phyloP scores from a whole-genome alignment of 2,888 invertebrate genomes.

The Formica aserva region DNA sequence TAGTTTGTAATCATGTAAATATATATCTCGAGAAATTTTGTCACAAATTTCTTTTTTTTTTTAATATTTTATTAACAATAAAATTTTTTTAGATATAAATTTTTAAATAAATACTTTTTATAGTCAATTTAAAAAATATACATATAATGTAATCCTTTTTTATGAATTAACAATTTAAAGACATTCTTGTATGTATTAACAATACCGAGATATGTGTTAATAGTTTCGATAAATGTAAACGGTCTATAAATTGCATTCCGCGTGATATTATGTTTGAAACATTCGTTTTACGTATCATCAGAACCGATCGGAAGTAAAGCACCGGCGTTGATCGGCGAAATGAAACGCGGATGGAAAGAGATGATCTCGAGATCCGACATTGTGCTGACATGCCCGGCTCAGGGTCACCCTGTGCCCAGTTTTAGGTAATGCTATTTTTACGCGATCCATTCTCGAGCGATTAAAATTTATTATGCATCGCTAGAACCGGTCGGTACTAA shows the following conservation, averaged over 20 bases:
- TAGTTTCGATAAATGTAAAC: background rate
- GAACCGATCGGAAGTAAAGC: constrained; percentile 88
- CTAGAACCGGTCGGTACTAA: constrained; percentile 87
- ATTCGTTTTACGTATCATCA: constrained; percentile 70
- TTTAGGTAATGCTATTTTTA: constrained; percentile 88
- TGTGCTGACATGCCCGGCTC: constrained; percentile 90
- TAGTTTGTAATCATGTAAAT: background rate
- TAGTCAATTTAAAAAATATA: background rate
- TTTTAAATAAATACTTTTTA: background rate
- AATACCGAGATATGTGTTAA: background rate
- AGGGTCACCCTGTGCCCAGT: constrained; percentile 91
- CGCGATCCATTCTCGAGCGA: background rate
- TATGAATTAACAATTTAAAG: background rate
- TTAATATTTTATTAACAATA: background rate
- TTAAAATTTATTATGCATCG: constrained; percentile 51
- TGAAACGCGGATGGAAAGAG: constrained; percentile 79
- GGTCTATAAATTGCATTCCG: background rate
- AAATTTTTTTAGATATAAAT: background rate
- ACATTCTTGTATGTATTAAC: background rate
- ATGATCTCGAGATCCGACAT: constrained; percentile 80
- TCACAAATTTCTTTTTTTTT: background rate
- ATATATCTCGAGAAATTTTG: background rate
- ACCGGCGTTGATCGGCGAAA: constrained; percentile 88
- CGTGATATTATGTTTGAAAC: background rate
- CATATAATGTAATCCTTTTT: background rate